A percentile compares a stretch with the other conserved stretches of the same genome.
These are phyloP conservation scores for Polyergus mexicanus DNA, from an alignment of 1,140 invertebrate genomes.

Conservation along the genomic window DNA sequence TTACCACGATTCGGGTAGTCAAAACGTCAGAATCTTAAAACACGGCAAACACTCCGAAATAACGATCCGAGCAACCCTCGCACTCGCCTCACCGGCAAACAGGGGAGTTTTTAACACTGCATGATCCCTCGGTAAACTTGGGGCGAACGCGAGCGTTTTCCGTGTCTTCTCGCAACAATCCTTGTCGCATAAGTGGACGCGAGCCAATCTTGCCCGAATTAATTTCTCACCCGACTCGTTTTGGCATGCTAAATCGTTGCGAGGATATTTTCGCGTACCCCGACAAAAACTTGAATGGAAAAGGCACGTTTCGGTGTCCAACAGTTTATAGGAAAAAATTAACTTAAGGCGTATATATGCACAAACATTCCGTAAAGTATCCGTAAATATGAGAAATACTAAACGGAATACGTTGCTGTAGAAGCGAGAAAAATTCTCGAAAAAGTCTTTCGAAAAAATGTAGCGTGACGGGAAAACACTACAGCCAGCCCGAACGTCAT, in stretches of 20 bases:
- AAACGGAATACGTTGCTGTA: too few species aligned
- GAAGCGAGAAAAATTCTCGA: not conserved
- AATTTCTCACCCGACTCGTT: conserved; percentile 32
- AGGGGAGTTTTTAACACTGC: conserved; percentile 83
- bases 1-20: conserved; percentile 77
- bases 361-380: not conserved
- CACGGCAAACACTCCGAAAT: conserved; percentile 82
- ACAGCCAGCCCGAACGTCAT: conserved; percentile 37
- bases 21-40: conserved; percentile 84
- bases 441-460: conserved; percentile 40
- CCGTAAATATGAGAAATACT: not conserved
- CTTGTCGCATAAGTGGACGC: conserved; percentile 68
- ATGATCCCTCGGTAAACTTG: conserved; percentile 82
- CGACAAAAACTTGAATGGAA: not conserved
- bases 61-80: conserved; percentile 79
- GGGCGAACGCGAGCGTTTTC: conserved; percentile 67
- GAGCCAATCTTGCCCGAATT: conserved; percentile 54
- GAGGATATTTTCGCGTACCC: not conserved
- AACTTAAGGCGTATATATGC: not conserved
- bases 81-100: conserved; percentile 80
- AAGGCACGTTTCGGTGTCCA: not conserved
- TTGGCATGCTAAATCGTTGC: conserved; percentile 24
- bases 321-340: not conserved
- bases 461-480: conserved; percentile 19
- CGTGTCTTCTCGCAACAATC: conserved; percentile 69